Evolutionary conservation across 1,140 invertebrate species (phyloP).

Genomic region (Anthonomus grandis): DNA sequence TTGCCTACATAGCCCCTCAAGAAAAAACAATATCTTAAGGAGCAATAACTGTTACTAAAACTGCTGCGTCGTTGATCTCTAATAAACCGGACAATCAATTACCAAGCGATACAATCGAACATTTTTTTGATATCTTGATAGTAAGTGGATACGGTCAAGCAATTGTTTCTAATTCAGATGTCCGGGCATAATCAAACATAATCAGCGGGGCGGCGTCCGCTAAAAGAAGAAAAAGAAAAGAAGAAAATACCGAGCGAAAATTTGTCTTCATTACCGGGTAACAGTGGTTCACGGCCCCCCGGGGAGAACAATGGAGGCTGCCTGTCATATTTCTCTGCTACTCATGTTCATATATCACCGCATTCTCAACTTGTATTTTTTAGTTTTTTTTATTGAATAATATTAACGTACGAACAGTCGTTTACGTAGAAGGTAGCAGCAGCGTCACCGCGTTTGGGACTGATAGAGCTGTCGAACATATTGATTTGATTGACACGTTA

Average conservation of each 20-base stretch:
- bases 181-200: conserved; percentile 32
- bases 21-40: too few relatives aligned
- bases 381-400: background rate
- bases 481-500: conserved; percentile 3
- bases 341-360: conserved; percentile 32
- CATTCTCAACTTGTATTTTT: conserved; percentile 5
- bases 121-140: conserved; percentile 25
- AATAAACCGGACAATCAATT: conserved; percentile 22
- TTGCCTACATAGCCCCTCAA: too few relatives aligned
- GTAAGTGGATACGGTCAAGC: conserved; percentile 20
- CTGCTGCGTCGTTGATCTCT: background rate
- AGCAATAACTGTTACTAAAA: too few relatives aligned
- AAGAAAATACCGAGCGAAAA: conserved; percentile 26
- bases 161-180: conserved; percentile 34
- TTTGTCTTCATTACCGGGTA: conserved; percentile 37
- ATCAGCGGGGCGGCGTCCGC: conserved; percentile 26
- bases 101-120: conserved; percentile 14
- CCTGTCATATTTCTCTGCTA: conserved; percentile 25
- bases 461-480: conserved; percentile 12
- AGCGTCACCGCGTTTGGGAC: conserved; percentile 5
- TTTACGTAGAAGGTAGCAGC: background rate
- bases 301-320: conserved; percentile 34
- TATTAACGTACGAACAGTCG: background rate
- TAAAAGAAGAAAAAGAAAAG: conserved; percentile 20
- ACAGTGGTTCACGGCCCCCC: conserved; percentile 35